Evolutionary conservation across 2,888 invertebrate species (phyloP), one percentile per base, ranked within the genome.

Genomic region (Anaspis maculata): DNA sequence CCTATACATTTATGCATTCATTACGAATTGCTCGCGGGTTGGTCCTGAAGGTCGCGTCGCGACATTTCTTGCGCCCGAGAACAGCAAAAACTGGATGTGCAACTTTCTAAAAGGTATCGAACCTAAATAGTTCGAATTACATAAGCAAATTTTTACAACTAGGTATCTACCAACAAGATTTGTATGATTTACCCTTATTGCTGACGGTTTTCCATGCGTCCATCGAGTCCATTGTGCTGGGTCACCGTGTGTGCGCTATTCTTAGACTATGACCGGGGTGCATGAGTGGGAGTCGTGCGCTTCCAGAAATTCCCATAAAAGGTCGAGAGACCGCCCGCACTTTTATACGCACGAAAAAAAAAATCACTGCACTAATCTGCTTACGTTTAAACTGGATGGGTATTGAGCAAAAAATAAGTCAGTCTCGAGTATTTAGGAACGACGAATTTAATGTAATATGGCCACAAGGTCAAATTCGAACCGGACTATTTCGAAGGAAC

Each of bases 101-200:
- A 55, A 61, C 57, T 58, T 58, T 57, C 57, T 57, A 56, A 53
- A 53, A 45, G 47, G n/a, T n/a, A n/a, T n/a, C n/a, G n/a, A n/a
- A n/a, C n/a, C n/a, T n/a, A n/a, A n/a, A n/a, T n/a, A n/a, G n/a
- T n/a, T n/a, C n/a, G n/a, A n/a, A n/a, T n/a, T n/a, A n/a, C n/a
- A n/a, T n/a, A n/a, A n/a, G n/a, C n/a, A n/a, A n/a, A n/a, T n/a
- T n/a, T n/a, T n/a, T n/a, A n/a, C n/a, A n/a, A n/a, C n/a, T n/a
- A n/a, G n/a, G n/a, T n/a, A n/a, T n/a, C n/a, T n/a, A n/a, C n/a
- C n/a, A n/a, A n/a, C n/a, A n/a, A n/a, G n/a, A n/a, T n/a, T n/a
- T n/a, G n/a, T n/a, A n/a, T n/a, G n/a, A 7, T 41, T 54, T 56
- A 57, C 57, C 57, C 54, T 44, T 56, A 45, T 45, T 50, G 44